Evolutionary conservation across 2,113 vertebrate genomes (phyloP).

Genomic region (Tachysurus fulvidraco): DNA sequence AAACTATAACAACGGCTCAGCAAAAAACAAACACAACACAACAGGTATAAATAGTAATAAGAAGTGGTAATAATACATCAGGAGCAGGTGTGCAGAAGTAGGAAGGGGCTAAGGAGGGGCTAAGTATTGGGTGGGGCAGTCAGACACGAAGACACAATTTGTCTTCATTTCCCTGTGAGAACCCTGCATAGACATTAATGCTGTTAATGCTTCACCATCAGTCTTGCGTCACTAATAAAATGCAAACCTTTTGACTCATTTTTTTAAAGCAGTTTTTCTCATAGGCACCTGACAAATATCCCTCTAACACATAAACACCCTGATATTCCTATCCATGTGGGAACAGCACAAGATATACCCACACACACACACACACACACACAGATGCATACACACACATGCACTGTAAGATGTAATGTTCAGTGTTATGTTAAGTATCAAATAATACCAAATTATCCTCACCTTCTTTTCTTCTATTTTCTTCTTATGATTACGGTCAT

Average conservation of each 20-base stretch:
- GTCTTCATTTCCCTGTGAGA: neutral
- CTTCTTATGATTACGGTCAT: neutral
- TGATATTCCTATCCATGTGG: neutral
- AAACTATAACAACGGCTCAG: no score
- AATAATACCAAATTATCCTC: neutral
- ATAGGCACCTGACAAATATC: neutral
- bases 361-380: conserved; percentile 27
- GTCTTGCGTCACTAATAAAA: neutral
- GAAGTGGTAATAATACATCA: no score
- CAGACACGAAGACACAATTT: neutral
- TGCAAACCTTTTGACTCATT: neutral
- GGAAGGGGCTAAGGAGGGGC: no score
- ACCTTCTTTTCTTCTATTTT: neutral
- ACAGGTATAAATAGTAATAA: no score
- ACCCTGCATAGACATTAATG: neutral
- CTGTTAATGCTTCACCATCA: neutral
- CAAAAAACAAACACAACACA: no score
- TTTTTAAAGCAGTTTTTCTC: neutral
- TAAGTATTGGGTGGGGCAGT: no score
- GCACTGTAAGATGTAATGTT: conserved; percentile 55
- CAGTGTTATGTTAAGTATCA: conserved; percentile 40
- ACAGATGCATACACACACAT: neutral
- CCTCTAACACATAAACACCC: neutral
- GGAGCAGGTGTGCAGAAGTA: no score
- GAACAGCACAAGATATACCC: neutral